A percentile compares a stretch with the other conserved stretches of the same genome.
These are phyloP conservation scores for Ditylenchus dipsaci DNA, from an alignment of 1,140 invertebrate species.

Conservation along the genomic window DNA sequence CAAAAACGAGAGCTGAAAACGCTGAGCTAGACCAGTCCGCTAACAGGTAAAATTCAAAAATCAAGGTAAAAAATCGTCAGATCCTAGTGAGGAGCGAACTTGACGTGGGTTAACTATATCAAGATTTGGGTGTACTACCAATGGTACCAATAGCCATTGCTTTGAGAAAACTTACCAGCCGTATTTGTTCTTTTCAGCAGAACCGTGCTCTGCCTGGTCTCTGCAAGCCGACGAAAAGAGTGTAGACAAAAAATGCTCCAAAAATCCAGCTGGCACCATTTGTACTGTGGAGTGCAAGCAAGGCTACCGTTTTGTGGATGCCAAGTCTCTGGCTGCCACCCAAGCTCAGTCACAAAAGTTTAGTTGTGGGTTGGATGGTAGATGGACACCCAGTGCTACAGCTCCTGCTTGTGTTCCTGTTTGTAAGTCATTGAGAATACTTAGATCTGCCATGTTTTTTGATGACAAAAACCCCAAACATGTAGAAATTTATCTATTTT, in stretches of 20 bases:
- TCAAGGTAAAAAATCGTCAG: too few relatives aligned
- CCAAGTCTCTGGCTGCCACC: slow-evolving; percentile 58
- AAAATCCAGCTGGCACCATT: slow-evolving; percentile 69
- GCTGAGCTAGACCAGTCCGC: too few relatives aligned
- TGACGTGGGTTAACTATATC: too few relatives aligned
- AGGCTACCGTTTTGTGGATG: slow-evolving; percentile 85
- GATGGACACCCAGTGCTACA: slow-evolving; percentile 15
- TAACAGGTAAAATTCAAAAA: too few relatives aligned
- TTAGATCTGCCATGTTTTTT: too few relatives aligned
- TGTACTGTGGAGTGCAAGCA: slow-evolving; percentile 84
- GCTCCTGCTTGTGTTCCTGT: slow-evolving; percentile 14
- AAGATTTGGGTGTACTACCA: too few relatives aligned
- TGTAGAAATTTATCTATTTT: too few relatives aligned
- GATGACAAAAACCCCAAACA: too few relatives aligned
- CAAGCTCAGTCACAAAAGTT: not conserved
- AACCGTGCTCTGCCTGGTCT: slow-evolving; percentile 88
- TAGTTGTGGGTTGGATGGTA: slow-evolving; percentile 10
- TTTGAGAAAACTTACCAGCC: too few relatives aligned
- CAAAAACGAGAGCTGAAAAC: too few relatives aligned
- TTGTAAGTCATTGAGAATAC: not conserved
- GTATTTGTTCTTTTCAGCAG: slow-evolving; percentile 68
- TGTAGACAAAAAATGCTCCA: slow-evolving; percentile 78
- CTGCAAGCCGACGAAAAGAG: slow-evolving; percentile 72
- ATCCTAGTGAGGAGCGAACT: too few relatives aligned
- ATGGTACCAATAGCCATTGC: too few relatives aligned